phyloP scores from a whole-genome alignment of 2,113 vertebrate species.

The Corythaeola cristata region DNA sequence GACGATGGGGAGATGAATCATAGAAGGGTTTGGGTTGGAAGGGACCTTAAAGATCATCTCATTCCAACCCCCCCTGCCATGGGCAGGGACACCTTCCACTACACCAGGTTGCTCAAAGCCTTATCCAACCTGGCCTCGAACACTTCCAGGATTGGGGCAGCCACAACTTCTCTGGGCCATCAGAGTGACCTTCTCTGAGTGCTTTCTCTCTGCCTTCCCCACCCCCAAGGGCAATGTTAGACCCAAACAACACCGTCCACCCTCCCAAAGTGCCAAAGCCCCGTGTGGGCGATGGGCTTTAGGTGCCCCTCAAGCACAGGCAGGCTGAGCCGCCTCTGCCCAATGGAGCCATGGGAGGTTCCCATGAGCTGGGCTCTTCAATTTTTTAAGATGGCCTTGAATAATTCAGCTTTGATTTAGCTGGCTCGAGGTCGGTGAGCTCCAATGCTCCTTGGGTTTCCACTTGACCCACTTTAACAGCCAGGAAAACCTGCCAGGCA shows the following conservation, averaged over 20 bases:
- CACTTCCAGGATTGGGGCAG: no score
- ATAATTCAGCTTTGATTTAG: conserved; percentile 50
- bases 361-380: not conserved
- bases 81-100: no score
- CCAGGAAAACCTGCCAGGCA: not conserved
- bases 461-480: conserved; percentile 58
- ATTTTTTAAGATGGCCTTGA: conserved; percentile 48
- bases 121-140: no score
- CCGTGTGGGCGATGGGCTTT: no score
- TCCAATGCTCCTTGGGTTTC: conserved; percentile 21
- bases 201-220: not conserved
- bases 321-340: not conserved
- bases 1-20: accelerated
- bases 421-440: not conserved
- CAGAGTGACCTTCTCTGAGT: not conserved
- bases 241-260: accelerated
- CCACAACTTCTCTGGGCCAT: no score
- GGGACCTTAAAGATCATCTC: no score
- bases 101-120: no score
- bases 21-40: no score
- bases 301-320: not conserved
- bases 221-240: not conserved
- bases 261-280: not conserved
- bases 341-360: accelerated
- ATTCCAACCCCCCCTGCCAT: no score